phyloP scores from a whole-genome alignment of 2,113 vertebrate genomes.

The Platanista minor region DNA sequence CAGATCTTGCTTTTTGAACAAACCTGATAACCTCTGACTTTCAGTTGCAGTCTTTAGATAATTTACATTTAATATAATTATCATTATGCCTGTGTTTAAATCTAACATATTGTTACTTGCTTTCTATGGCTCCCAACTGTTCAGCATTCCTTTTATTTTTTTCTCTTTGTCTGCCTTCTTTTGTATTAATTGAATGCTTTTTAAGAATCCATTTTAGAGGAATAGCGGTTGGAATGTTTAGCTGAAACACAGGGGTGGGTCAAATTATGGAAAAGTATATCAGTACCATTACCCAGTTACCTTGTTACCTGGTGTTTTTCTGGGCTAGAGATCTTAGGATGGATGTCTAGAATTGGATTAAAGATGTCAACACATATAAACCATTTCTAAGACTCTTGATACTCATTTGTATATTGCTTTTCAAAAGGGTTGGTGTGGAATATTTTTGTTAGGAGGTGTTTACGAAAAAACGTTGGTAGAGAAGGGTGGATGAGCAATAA shows the following conservation, averaged over 20 bases:
- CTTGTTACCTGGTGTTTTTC: neutral
- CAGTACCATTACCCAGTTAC: neutral
- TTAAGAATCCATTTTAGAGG: neutral
- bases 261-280: neutral
- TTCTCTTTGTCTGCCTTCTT: neutral
- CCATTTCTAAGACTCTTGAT: neutral
- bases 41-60: neutral
- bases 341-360: neutral
- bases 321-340: neutral
- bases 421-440: neutral
- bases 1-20: neutral
- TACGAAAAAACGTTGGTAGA: neutral
- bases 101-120: neutral
- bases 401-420: neutral
- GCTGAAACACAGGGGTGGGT: neutral
- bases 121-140: neutral
- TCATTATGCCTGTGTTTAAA: neutral
- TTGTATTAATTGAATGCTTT: neutral
- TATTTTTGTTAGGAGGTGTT: neutral
- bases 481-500: neutral
- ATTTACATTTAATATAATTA: neutral
- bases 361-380: neutral
- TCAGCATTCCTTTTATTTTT: neutral
- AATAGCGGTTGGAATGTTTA: neutral
- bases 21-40: neutral